Evolutionary conservation across 23 tunicate species (phyloP), one percentile per base, ranked within the genome.

Genomic region (Pegea sp.): DNA sequence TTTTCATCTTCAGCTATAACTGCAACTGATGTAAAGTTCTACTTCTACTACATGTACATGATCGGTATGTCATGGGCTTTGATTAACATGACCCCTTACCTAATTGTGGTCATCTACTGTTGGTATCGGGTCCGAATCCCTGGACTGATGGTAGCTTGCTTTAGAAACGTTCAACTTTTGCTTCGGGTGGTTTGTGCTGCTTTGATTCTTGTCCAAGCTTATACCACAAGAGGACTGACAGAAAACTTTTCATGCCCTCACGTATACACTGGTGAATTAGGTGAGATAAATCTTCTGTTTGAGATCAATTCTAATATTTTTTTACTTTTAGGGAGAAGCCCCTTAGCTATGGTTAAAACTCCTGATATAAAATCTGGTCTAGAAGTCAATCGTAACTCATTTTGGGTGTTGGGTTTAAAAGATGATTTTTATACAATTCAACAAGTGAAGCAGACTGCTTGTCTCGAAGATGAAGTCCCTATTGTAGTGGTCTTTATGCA

Each of bases 1-100:
- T 5, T 58, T 48, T 58, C 24, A 49, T 30, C 52, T 43, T 29
- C 86, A 81, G 97, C 97, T 30, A 56, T 65, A 30, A 58, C 61
- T 32, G 97, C 90, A 19, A 44, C 49, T 5, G 48, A 64, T 34
- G 90, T 77, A 64, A 64, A 77, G 58, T 69, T 88, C 52, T 88
- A 88, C 70, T 88, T 59, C 70, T 88, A 88, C 90, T 88, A 80
- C 88, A 88, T 88, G 97, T 88, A 88, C 90, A 76, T 76, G 90
- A 76, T 76, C 62, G 97, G 97, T 48, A 88, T 88, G 97, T 77
- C 90, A 31, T 88, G 97, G 97, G 79, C 97, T 55, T 29, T 88
- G 50, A 76, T 76, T 51, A 88, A 88, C 75, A 69, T 88, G 90
- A 74, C 75, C 1, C 97, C 97, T 0, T 88, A 88, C 52, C 64